These are phyloP conservation scores for Helicoverpa assulta DNA, from an alignment of 2,888 invertebrate species.

Conservation along the genomic window DNA sequence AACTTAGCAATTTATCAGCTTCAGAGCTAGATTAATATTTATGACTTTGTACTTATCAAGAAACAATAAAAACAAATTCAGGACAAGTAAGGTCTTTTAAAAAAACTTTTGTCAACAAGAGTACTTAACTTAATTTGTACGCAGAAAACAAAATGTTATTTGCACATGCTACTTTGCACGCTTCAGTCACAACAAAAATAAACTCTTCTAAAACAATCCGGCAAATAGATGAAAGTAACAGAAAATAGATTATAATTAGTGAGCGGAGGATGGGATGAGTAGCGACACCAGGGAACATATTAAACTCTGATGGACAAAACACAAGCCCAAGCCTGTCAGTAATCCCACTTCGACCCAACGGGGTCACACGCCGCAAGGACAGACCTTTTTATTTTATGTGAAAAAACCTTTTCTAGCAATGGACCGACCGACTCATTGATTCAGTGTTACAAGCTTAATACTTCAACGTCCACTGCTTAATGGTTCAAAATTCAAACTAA, in stretches of 20 bases:
- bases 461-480: not conserved
- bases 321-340: constrained; percentile 62
- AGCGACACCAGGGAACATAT: constrained; percentile 72
- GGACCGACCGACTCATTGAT: constrained; percentile 36
- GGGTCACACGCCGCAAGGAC: constrained; percentile 70
- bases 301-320: constrained; percentile 77
- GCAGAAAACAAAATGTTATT: too few species aligned
- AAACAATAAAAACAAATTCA: too few species aligned
- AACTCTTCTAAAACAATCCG: constrained; percentile 27
- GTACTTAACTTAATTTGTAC: too few species aligned
- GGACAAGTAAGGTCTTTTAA: too few species aligned
- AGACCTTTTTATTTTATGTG: constrained; percentile 69
- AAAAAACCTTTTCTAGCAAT: constrained; percentile 50
- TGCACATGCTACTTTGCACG: not conserved
- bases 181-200: constrained; percentile 6
- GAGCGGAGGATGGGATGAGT: constrained; percentile 67
- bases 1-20: not conserved
- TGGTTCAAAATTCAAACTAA: too few species aligned
- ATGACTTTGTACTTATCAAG: too few species aligned
- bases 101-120: too few species aligned
- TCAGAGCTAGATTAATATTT: too few species aligned
- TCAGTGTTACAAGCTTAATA: constrained; percentile 14
- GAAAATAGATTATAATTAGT: constrained; percentile 79
- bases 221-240: constrained; percentile 56
- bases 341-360: constrained; percentile 68